Evolutionary conservation across 2,888 invertebrate species (phyloP).

Genomic region (Drosophila antonietae): DNA sequence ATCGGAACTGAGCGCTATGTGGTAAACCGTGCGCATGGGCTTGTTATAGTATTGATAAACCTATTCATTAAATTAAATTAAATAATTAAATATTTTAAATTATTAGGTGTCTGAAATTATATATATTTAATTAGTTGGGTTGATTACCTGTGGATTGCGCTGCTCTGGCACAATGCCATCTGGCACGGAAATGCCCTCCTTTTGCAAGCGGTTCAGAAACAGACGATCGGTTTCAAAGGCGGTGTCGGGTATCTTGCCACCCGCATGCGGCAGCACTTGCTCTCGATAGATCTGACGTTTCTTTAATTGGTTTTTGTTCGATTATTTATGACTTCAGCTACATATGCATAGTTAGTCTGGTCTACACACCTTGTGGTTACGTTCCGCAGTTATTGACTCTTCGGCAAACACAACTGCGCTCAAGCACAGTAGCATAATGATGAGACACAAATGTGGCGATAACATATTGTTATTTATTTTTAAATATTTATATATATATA

Average conservation of each 20-base stretch:
- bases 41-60: constrained; percentile 83
- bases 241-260: constrained; percentile 88
- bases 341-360: neutral
- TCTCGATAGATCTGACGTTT: constrained; percentile 88
- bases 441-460: constrained; percentile 37
- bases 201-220: constrained; percentile 87
- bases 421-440: constrained; percentile 50
- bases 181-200: constrained; percentile 87
- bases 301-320: constrained; percentile 72
- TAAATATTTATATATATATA: constrained; percentile 6
- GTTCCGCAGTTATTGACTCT: constrained; percentile 52
- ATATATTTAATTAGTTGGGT: neutral
- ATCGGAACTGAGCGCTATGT: constrained; percentile 86
- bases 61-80: constrained; percentile 47
- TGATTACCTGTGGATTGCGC: constrained; percentile 82
- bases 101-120: neutral
- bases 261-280: constrained; percentile 87
- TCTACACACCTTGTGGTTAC: constrained; percentile 68
- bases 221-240: constrained; percentile 87
- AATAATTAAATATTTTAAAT: neutral
- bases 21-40: constrained; percentile 81
- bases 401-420: constrained; percentile 32
- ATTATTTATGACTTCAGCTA: constrained; percentile 44
- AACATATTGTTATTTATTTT: constrained; percentile 45
- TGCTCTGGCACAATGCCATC: constrained; percentile 87